These are phyloP conservation scores for Leptosomus discolor DNA, from an alignment of 2,113 vertebrate species.

Conservation along the genomic window DNA sequence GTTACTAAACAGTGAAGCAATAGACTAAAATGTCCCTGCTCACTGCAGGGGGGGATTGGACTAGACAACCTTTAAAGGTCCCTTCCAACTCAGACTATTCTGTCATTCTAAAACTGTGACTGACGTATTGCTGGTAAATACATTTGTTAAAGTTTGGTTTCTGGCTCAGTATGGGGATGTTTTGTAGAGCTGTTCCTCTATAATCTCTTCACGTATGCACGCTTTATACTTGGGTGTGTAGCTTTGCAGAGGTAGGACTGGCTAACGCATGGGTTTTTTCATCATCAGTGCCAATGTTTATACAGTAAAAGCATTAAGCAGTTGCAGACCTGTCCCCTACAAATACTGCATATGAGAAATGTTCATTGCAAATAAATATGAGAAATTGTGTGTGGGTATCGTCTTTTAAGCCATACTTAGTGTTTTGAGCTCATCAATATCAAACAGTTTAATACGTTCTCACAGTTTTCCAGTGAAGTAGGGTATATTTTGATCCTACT, in stretches of 20 bases:
- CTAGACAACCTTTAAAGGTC: not conserved
- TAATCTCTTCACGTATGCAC: rapidly evolving
- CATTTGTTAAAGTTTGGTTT: not conserved
- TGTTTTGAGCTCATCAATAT: not conserved
- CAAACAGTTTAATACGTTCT: not conserved
- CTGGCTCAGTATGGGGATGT: not conserved
- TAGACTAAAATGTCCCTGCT: not conserved
- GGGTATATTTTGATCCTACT: not conserved
- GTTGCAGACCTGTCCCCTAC: not conserved
- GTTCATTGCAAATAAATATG: rapidly evolving
- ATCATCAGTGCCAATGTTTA: not conserved
- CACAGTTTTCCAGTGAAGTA: not conserved
- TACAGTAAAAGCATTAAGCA: not conserved
- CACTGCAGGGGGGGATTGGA: not conserved
- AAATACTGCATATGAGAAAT: too few relatives aligned
- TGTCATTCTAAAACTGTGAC: not conserved
- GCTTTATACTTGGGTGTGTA: not conserved
- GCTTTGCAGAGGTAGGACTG: not conserved
- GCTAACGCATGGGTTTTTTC: rapidly evolving
- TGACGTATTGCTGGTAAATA: not conserved
- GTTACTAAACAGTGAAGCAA: not conserved
- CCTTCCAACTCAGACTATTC: not conserved
- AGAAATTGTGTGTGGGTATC: not conserved
- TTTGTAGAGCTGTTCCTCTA: not conserved
- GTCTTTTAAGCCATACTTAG: not conserved